These are phyloP conservation scores for Psittacula echo DNA, from an alignment of 2,797 vertebrate genomes.

Conservation along the genomic window DNA sequence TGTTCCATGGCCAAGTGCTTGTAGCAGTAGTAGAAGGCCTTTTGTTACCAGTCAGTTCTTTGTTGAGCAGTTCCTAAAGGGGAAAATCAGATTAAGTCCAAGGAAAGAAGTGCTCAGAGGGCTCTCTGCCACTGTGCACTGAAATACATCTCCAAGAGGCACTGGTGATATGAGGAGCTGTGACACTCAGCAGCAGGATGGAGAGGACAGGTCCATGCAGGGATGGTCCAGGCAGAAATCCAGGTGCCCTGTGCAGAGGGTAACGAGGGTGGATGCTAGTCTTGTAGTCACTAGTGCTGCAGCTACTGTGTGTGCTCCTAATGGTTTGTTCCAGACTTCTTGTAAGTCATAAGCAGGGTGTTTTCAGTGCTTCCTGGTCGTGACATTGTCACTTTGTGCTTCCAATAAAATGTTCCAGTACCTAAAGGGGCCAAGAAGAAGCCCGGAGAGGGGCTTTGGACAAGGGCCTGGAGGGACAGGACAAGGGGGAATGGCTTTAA, in stretches of 20 bases:
- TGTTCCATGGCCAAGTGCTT: background rate
- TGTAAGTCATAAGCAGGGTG: background rate
- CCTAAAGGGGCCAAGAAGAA: background rate
- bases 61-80: background rate
- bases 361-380: background rate
- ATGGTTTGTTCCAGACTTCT: background rate
- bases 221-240: background rate
- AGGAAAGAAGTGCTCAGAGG: background rate
- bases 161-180: background rate
- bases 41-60: background rate
- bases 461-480: no score
- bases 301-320: background rate
- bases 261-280: background rate
- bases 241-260: background rate
- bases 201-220: background rate
- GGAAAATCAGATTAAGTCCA: background rate
- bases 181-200: accelerated
- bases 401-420: background rate
- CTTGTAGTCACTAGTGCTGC: accelerated
- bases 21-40: background rate
- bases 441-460: background rate
- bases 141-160: background rate
- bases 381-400: background rate
- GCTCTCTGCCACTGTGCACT: background rate
- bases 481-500: no score